Percentiles rank a stretch among this genome's conserved stretches.
Conservation (phyloP, 2,888 invertebrate genomes). For the Amiota communis region DNA sequence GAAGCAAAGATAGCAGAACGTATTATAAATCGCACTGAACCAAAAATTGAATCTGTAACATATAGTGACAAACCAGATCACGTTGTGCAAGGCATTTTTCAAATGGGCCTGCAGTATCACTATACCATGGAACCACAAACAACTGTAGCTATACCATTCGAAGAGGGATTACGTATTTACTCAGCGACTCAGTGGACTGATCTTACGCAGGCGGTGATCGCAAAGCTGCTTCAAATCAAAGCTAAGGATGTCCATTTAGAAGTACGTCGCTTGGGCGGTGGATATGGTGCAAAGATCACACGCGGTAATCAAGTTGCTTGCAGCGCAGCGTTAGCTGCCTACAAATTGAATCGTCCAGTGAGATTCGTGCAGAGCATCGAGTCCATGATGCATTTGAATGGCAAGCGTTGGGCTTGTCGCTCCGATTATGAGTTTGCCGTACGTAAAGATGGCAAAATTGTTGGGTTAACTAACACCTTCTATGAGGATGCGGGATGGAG, state of each 20-base stretch:
- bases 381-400: conserved; percentile 80
- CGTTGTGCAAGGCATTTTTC: conserved; percentile 73
- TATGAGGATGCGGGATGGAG: conserved; percentile 76
- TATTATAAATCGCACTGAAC: conserved; percentile 36
- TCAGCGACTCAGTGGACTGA: conserved; percentile 79
- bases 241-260: conserved; percentile 79
- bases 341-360: conserved; percentile 76
- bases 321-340: conserved; percentile 81
- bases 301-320: conserved; percentile 77
- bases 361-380: conserved; percentile 81
- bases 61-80: conserved; percentile 38
- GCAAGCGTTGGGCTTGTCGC: conserved; percentile 78
- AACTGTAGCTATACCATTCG: conserved; percentile 79
- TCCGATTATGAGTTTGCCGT: conserved; percentile 80
- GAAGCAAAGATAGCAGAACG: conserved; percentile 49
- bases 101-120: conserved; percentile 80
- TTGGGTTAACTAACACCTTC: conserved; percentile 76
- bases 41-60: conserved; percentile 36
- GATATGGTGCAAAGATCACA: conserved; percentile 83
- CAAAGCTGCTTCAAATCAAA: conserved; percentile 75
- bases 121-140: conserved; percentile 83
- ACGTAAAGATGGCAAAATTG: conserved; percentile 78
- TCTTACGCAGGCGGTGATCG: conserved; percentile 75
- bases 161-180: conserved; percentile 81
- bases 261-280: conserved; percentile 85